Base-by-base conservation (phyloP, 30 jellyfish, hydroid and myxozoan species). In the Mastigias papua region DNA sequence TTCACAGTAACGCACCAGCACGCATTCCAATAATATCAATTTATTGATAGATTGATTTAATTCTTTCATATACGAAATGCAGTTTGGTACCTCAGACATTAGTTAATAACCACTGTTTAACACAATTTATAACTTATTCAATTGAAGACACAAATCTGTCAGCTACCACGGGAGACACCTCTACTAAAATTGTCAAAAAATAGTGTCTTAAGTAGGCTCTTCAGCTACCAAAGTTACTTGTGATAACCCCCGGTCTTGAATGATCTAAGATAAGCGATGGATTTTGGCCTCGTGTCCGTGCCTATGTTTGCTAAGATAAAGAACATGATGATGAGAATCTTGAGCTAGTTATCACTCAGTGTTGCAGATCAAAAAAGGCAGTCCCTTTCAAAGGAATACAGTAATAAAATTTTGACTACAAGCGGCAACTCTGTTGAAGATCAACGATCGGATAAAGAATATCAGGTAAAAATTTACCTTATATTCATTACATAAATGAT, bases 261-360 rank as follows among this genome's bases (percentile, higher is more conserved):
- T 58, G 34, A 46, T 37, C 64, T 30, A 20, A 26, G 85, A 69
- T 68, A 50, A 67, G 78, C 37, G 28, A 54, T 11, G 69, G 78
- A 67, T 68, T 70, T 67, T 22, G 37, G 85, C 92, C 85, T 82
- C 85, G 92, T 67, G 28, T 82, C 92, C 30, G 48, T 70, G 92
- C 54, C n/a, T 61, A 20, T 26, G 75, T 32, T n/a, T 51, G 32
- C 54, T 35, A 78, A 61, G 78, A 82, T 70, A 70, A 73, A 69
- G 81, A 49, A 84, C 25, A 27, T 72, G 68, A 35, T 33, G 34
- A 69, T 35, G 85, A 50, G 54, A 69, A 51, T 28, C 32, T 29
- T 6, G 78, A 68, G 76, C 29, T 51, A 82, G 92, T 46, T 26
- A 71, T 37, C 84, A 34, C 35, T 34, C 74, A 63, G 83, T 34